phyloP scores from a whole-genome alignment of 2,113 vertebrate genomes.

The Hoplias malabaricus region DNA sequence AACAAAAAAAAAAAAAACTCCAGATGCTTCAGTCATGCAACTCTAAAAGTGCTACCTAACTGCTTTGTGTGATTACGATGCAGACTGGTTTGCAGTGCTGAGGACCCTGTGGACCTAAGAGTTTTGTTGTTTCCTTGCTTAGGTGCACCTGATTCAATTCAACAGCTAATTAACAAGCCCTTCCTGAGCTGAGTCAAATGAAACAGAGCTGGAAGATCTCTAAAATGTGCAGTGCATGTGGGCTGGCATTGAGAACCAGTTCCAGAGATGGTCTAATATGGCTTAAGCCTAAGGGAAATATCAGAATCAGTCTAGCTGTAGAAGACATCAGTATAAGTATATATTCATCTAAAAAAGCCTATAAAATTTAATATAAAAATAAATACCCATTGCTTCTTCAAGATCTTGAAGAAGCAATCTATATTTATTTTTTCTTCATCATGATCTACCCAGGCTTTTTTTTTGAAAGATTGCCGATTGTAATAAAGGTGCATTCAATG shows the following conservation, averaged over 20 bases:
- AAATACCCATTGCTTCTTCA: too few species aligned
- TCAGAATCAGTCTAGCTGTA: not conserved
- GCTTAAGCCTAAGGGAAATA: constrained; percentile 25
- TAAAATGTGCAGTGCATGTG: not conserved
- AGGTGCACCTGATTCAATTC: not conserved
- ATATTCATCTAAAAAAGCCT: too few species aligned
- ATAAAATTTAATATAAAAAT: too few species aligned
- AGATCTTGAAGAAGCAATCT: not conserved
- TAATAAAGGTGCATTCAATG: not conserved
- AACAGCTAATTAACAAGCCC: not conserved
- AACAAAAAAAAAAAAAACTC: too few species aligned
- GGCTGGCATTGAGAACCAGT: not conserved
- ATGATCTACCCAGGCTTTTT: not conserved
- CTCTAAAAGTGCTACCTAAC: not conserved
- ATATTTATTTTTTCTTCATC: not conserved
- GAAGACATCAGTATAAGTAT: not conserved
- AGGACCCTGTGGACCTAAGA: not conserved
- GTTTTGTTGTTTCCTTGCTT: not conserved
- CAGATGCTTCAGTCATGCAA: not conserved
- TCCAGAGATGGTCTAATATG: not conserved
- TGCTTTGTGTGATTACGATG: not conserved
- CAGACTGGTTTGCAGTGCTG: not conserved
- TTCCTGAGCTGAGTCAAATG: not conserved
- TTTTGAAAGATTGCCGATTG: not conserved
- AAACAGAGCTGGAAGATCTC: too few species aligned